Base-by-base conservation (phyloP, 2,888 invertebrate genomes). In the Acronicta alni region DNA sequence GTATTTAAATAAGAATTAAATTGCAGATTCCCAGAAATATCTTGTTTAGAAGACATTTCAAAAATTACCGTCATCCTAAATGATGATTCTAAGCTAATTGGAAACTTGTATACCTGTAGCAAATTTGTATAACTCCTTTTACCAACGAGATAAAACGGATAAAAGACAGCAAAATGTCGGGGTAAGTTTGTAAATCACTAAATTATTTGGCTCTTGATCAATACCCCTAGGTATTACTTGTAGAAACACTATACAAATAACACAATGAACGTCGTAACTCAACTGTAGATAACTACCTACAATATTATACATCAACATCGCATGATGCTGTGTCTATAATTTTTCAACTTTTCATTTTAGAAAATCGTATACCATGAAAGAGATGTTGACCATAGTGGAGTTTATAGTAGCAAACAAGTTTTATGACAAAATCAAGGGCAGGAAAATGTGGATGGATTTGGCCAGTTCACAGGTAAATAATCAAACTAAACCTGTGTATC, bases 391-490 rank as follows among this genome's bases (percentile, higher is more conserved):
- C 3, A 94, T 94, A 55, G 90, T 94, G 45, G 88, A 92, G 0
- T 93, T 92, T 78, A 72, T 94, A 56, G 77, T 75, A 23, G 84
- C 89, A 55, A 81, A 86, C 18, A 87, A 84, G 59, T 82, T 86
- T 5, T 94, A 86, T 67, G 67, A 78, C 52, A 89, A 91, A 79
- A 77, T 85, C 15, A 91, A 71, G 69, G 94, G 90, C 12, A 82
- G 91, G 56, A 93, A 90, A 77, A 90, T 94, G 89, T 94, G 94
- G 94, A 80, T 89, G 74, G 88, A 92, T 38, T 89, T 86, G 80
- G 89, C 90, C 5, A 86, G 78, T 66, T 82, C 90, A 17, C 77
- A 83, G 73, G 94, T 93, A 82, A 82, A 35, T 7, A 14, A 26
- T 3, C 12, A 30, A 26, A 30, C 12, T 12, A 30, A 12, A 30